phyloP scores from a whole-genome alignment of 1,140 invertebrate species.

The Macrocentrus cingulum region DNA sequence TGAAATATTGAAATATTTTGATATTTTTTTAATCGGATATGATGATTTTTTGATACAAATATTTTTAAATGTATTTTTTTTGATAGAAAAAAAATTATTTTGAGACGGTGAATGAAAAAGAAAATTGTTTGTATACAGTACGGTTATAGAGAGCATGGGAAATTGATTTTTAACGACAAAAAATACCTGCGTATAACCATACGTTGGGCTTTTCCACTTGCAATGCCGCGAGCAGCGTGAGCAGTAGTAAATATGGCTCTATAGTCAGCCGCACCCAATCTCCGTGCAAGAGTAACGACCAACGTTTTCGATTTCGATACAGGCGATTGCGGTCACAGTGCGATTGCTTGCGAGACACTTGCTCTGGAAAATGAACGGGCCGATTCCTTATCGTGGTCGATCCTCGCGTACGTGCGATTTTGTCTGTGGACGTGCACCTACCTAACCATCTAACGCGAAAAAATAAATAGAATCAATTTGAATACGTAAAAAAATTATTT shows the following conservation, averaged over 20 bases:
- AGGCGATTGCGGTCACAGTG: neutral
- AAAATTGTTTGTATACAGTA: too few relatives aligned
- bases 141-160: too few relatives aligned
- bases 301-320: slow-evolving; percentile 2
- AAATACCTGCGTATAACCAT: neutral
- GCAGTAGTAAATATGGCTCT: too few relatives aligned
- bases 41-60: too few relatives aligned
- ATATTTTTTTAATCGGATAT: too few relatives aligned
- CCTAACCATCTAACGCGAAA: neutral
- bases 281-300: neutral
- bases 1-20: too few relatives aligned
- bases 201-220: neutral
- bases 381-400: neutral
- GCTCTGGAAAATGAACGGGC: neutral
- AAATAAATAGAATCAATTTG: too few relatives aligned
- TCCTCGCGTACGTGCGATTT: neutral
- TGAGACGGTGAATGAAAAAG: too few relatives aligned
- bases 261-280: neutral
- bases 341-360: slow-evolving; percentile 3
- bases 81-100: too few relatives aligned
- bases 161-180: too few relatives aligned
- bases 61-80: too few relatives aligned
- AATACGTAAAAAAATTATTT: too few relatives aligned
- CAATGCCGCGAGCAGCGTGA: neutral
- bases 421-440: neutral